Percentiles rank a stretch among this genome's conserved stretches.
Evolutionary conservation across 2,797 vertebrate genomes (phyloP).

Genomic region (Eptatretus atami): DNA sequence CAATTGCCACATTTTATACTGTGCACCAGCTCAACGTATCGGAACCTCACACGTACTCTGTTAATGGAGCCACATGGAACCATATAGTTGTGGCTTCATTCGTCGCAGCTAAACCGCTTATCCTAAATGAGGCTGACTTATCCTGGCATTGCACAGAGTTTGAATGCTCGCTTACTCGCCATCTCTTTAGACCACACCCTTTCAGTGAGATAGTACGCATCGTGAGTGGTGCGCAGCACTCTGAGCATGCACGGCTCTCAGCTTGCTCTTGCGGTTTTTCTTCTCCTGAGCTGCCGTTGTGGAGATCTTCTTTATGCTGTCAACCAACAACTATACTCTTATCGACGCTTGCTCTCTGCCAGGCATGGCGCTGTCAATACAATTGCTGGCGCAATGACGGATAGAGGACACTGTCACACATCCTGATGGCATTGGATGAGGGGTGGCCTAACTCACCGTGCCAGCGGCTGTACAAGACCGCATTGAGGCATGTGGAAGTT

Average conservation of each 20-base stretch:
- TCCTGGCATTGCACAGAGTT: slow-evolving; percentile 72
- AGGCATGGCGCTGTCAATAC: slow-evolving; percentile 87
- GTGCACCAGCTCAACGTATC: slow-evolving; percentile 44
- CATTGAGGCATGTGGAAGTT: slow-evolving; percentile 47
- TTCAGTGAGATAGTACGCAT: slow-evolving; percentile 37
- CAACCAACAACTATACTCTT: slow-evolving; percentile 80
- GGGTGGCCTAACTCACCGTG: slow-evolving; percentile 56
- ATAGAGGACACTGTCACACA: slow-evolving; percentile 42
- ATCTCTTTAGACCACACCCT: slow-evolving; percentile 57
- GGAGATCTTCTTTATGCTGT: slow-evolving; percentile 75
- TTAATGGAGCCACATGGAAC: slow-evolving; percentile 33
- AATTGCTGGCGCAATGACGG: slow-evolving; percentile 51
- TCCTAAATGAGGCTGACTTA: slow-evolving; percentile 72
- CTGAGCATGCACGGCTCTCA: slow-evolving; percentile 90
- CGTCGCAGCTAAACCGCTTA: slow-evolving; percentile 52
- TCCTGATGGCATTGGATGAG: slow-evolving; percentile 70
- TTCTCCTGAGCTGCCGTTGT: slow-evolving; percentile 50
- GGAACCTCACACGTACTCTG: slow-evolving; percentile 13
- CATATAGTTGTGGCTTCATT: slow-evolving; percentile 35
- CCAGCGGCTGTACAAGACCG: slow-evolving; percentile 45
- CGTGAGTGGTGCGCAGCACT: slow-evolving; percentile 55
- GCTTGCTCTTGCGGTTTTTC: slow-evolving; percentile 51
- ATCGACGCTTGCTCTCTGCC: slow-evolving; percentile 56
- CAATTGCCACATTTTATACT: slow-evolving; percentile 36
- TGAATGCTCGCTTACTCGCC: slow-evolving; percentile 60